These are phyloP conservation scores for Drosophila yakuba DNA, from an alignment of 1,140 invertebrate species.

Conservation along the genomic window DNA sequence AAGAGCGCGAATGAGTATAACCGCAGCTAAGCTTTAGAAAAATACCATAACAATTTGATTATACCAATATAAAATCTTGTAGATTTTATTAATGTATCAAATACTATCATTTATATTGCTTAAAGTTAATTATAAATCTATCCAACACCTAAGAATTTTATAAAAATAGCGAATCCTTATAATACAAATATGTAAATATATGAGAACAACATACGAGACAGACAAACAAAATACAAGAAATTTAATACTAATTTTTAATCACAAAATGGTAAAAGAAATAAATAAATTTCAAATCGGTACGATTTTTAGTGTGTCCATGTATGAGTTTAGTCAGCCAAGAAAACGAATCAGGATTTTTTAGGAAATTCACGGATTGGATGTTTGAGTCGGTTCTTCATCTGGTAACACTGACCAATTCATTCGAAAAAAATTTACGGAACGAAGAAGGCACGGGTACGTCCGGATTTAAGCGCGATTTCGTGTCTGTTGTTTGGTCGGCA, in stretches of 20 bases:
- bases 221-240: not conserved
- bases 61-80: no score
- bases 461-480: conserved; percentile 36
- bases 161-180: no score
- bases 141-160: no score
- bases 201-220: not conserved
- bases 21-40: no score
- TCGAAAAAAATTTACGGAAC: conserved; percentile 13
- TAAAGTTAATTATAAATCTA: no score
- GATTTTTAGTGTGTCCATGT: not conserved
- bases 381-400: not conserved
- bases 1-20: no score
- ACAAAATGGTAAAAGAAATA: not conserved
- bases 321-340: no score
- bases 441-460: conserved; percentile 20
- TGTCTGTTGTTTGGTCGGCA: conserved; percentile 32
- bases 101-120: no score
- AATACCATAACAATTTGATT: no score
- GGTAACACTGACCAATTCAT: not conserved
- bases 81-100: no score
- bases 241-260: no score
- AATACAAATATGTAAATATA: no score
- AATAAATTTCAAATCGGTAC: not conserved
- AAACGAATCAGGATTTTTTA: not conserved
- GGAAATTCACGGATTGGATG: not conserved